These are phyloP conservation scores for Terebella lapidaria DNA, from an alignment of 2,888 invertebrate species.

Conservation along the genomic window DNA sequence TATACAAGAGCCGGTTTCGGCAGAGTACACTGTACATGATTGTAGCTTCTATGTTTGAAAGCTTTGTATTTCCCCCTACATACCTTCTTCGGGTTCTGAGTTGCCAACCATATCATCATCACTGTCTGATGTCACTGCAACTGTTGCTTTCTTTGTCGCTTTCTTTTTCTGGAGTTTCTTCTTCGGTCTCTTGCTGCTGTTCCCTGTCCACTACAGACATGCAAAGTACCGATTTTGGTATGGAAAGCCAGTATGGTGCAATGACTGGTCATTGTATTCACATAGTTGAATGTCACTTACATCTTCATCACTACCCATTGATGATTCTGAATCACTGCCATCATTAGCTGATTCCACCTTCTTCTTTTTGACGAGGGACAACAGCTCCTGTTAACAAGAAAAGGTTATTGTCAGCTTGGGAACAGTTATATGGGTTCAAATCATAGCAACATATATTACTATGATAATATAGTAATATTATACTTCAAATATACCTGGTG, in stretches of 20 bases:
- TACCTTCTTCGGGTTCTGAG: conserved; percentile 51
- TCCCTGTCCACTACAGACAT: conserved; percentile 45
- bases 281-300: conserved; percentile 20
- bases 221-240: no score
- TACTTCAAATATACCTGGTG: no score
- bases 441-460: no score
- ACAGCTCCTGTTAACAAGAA: conserved; percentile 35
- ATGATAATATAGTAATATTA: no score
- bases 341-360: conserved; percentile 25
- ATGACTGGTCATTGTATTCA: neutral
- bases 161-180: conserved; percentile 35
- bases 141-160: conserved; percentile 33
- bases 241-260: no score
- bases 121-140: conserved; percentile 39
- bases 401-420: no score
- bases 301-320: conserved; percentile 50
- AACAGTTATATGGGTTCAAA: no score
- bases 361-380: conserved; percentile 40
- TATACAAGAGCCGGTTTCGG: no score
- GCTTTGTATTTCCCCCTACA: no score
- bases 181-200: conserved; percentile 39
- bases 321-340: conserved; percentile 44
- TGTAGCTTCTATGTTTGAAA: no score
- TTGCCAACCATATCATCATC: conserved; percentile 35
- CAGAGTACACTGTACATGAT: no score